A percentile compares a stretch with the other conserved stretches of the same genome.
phyloP scores from a whole-genome alignment of 2,888 invertebrate species.

The Polyommatus icarus region DNA sequence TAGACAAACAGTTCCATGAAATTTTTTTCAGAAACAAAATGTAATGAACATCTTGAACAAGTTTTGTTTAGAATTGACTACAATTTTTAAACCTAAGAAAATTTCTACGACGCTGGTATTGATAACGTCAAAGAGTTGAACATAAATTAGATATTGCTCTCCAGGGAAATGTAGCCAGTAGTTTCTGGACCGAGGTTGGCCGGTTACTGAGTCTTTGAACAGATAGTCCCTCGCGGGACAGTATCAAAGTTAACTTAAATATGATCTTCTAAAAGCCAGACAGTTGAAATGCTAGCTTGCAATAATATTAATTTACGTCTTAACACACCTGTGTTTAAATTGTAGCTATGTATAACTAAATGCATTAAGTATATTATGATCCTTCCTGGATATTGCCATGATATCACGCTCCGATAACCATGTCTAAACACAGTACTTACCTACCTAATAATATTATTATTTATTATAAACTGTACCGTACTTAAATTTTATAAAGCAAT shows the following conservation, averaged over 20 bases:
- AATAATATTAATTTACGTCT: neutral
- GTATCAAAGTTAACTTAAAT: neutral
- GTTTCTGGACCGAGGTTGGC: conserved; percentile 1
- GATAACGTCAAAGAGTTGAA: neutral
- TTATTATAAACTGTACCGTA: no score
- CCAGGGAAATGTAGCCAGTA: neutral
- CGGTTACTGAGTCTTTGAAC: conserved; percentile 8
- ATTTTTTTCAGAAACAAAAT: no score
- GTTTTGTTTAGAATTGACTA: neutral
- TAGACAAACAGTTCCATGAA: no score
- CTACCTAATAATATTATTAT: no score
- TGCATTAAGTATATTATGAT: no score
- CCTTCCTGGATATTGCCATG: no score
- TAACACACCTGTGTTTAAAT: neutral
- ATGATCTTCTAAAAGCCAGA: neutral
- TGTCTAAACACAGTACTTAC: no score
- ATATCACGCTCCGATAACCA: no score
- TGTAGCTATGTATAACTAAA: no score
- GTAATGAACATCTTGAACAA: no score
- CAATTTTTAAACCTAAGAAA: neutral
- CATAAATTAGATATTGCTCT: conserved; percentile 12
- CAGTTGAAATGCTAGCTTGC: neutral
- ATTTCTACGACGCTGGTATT: neutral
- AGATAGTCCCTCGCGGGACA: neutral
- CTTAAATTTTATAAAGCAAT: no score